Percentiles rank a stretch among this genome's conserved stretches.
phyloP scores from a whole-genome alignment of 2,888 invertebrate species.

The Spodoptera littoralis region DNA sequence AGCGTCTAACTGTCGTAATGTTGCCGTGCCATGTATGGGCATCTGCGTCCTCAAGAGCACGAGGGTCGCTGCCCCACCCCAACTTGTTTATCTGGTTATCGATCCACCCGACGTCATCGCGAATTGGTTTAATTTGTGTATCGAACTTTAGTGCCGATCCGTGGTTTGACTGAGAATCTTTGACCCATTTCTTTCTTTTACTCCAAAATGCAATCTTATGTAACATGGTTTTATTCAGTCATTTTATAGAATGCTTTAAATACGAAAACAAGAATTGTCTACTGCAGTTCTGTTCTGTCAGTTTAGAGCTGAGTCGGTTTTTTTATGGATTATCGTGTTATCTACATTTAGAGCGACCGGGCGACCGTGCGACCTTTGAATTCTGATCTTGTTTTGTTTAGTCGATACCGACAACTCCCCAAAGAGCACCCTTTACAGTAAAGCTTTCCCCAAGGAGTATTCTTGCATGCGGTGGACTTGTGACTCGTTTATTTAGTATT shows the following conservation, averaged over 20 bases:
- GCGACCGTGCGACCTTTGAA: constrained; percentile 44
- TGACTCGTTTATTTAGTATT: constrained; percentile 34
- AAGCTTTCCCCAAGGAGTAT: constrained; percentile 46
- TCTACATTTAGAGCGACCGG: constrained; percentile 41
- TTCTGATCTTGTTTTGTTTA: constrained; percentile 49
- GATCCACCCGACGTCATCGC: constrained; percentile 71
- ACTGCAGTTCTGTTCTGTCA: constrained; percentile 3
- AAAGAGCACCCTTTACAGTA: constrained; percentile 33
- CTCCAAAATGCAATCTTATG: constrained; percentile 3
- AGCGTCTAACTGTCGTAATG: constrained; percentile 69
- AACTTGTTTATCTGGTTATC: constrained; percentile 83
- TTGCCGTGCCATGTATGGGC: constrained; percentile 73
- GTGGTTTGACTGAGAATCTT: constrained; percentile 34
- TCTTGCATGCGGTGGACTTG: constrained; percentile 29
- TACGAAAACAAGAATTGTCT: constrained; percentile 5
- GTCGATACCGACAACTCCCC: constrained; percentile 46
- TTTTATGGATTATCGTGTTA: constrained; percentile 42
- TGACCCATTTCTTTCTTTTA: constrained; percentile 21
- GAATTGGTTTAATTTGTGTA: constrained; percentile 67
- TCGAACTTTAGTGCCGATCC: constrained; percentile 58
- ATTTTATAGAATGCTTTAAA: background rate
- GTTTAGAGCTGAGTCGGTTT: constrained; percentile 15
- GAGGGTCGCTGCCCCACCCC: constrained; percentile 73
- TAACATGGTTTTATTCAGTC: background rate
- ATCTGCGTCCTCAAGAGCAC: constrained; percentile 77